phyloP scores from a whole-genome alignment of 2,113 vertebrate genomes.

The Nerophis lumbriciformis region DNA sequence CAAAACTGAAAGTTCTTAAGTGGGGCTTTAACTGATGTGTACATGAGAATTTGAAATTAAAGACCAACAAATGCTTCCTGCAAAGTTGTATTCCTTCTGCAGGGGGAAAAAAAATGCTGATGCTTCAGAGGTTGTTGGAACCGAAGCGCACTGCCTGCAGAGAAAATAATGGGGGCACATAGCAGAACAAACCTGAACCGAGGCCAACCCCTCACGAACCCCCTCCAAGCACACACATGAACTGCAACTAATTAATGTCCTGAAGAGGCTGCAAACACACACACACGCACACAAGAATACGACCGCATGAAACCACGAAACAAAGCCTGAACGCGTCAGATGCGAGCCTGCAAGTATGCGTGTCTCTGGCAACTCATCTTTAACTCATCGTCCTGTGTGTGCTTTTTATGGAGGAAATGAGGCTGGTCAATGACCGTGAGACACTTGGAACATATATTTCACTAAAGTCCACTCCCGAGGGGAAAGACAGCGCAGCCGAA shows the following conservation, averaged over 20 bases:
- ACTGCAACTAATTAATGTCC: conserved; percentile 51
- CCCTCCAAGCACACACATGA: conserved; percentile 28
- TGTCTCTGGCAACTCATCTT: conserved; percentile 9
- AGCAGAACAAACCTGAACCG: conserved; percentile 40
- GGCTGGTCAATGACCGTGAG: conserved; percentile 33
- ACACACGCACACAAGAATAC: conserved; percentile 10
- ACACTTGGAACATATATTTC: conserved; percentile 54
- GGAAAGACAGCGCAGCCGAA: conserved; percentile 37
- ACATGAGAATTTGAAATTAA: conserved; percentile 12
- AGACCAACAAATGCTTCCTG: conserved; percentile 27
- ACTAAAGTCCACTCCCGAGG: conserved; percentile 30
- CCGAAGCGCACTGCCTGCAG: conserved; percentile 44
- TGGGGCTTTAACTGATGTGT: not conserved
- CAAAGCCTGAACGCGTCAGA: not conserved
- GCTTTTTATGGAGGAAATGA: conserved; percentile 31
- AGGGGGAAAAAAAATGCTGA: conserved; percentile 43
- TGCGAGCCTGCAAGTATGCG: not conserved
- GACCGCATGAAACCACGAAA: not conserved
- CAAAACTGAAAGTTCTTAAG: too few species aligned
- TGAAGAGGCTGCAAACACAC: conserved; percentile 15
- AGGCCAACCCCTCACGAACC: not conserved
- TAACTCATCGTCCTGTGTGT: conserved; percentile 3
- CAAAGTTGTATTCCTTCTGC: conserved; percentile 26
- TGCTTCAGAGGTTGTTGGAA: conserved; percentile 50
- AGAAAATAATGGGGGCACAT: conserved; percentile 50